Evolutionary conservation across 92 coral and sea anemone species (phyloP), one percentile per base, ranked within the genome.

Genomic region (Porites evermanni): DNA sequence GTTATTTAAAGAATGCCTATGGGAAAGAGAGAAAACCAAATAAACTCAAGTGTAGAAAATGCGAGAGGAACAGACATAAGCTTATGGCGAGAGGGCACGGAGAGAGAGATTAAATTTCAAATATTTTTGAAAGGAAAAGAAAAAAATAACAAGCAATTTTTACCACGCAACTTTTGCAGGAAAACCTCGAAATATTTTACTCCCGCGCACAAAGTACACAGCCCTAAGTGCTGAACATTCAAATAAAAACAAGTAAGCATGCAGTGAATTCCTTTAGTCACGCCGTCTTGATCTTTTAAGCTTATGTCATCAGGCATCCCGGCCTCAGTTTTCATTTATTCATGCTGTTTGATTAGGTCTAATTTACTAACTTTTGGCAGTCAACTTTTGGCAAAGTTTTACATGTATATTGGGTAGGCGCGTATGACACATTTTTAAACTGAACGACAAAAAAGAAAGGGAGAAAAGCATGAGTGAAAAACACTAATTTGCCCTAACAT

Each of bases 1-100:
- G 77, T 17, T 70, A 81, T 70, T 81, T 58, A 19, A 70, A 81
- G 75, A 81, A 81, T 81, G 78, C 58, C 32, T 7, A 12, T 8
- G 12, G 69, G 32, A 47, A 81, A 59, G 70, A 6, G 38, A 64
- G 23, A 13, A 70, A 18, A 3, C 0, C 14, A 54, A 70, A 70
- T 47, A 16, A 70, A 38, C 52, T 58, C 38, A 12, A 70, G 32
- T 32, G 67, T 47, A 12, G 26, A 38, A 9, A 18, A 32, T 12
- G 32, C 3, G n/a, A 38, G 47, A 38, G 56, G 32, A 71, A 38
- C 29, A 12, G 24, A 16, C 61, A 56, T 12, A 63, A 63, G 21
- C 54, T 13, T 53, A 20, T 38, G 29, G 8, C 86, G 14, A 8
- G 58, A 19, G 18, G 38, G 56, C 58, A 52, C 16, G 65, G 29